Evolutionary conservation across 2,888 invertebrate genomes (phyloP), one percentile per base, ranked within the genome.

Genomic region (Drosophila siamana): DNA sequence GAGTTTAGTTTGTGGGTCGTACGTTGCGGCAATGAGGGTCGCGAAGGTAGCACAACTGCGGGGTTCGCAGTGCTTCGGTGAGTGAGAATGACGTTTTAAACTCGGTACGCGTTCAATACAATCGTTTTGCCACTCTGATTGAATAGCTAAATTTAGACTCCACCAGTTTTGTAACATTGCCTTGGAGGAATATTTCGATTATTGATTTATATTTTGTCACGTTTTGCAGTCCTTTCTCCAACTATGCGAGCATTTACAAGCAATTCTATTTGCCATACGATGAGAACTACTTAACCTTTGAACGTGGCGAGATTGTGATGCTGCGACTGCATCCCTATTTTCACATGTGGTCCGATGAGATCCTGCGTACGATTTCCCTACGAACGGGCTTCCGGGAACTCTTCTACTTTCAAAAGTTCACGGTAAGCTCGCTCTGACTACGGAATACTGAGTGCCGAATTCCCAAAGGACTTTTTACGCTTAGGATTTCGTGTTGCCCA

Each of bases 291-390:
- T 26, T 80, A 15, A 74, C 74, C 4, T 68, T 74, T 47, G 26
- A 59, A 1, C 78, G 76, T 0, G 89, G 83, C 6, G 89, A 92
- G 69, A 47, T 91, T 6, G 54, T 86, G 0, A 60, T 80, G n/a
- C 60, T 91, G 0, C 76, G 76, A 6, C 24, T 91, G n/a, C 90
- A 91, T 74, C 89, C 90, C 0, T 78, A 84, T 6, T 92, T 90
- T 43, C 74, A 76, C 6, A 88, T 79, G 76, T 86, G 90, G 78
- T 77, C 83, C 7, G 81, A 76, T 64, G 66, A 79, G 9, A 63
- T 91, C 5, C 65, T 86, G 15, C 86, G 91, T 1, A 83, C 87
- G 28, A 65, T 90, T 9, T 74, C 84, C 9, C 46, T 90, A 2
- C 61, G 75, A 4, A 75, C 90, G 0, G 70, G 76, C 2, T 89